phyloP scores from a whole-genome alignment of 2,888 invertebrate species.

The Drosophila cracens region DNA sequence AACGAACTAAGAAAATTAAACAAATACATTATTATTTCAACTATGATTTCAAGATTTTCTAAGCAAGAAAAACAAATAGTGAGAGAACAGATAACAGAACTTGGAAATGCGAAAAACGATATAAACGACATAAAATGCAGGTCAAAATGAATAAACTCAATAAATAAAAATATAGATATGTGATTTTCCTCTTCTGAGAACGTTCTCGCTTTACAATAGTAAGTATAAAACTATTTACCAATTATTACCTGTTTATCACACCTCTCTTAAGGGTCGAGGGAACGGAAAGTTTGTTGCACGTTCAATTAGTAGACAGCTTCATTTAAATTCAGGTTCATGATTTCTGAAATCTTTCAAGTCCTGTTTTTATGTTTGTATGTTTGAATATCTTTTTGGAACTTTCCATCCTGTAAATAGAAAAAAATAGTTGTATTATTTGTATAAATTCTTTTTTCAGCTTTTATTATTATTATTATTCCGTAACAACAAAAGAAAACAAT shows the following conservation, averaged over 20 bases:
- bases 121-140: slow-evolving; percentile 30
- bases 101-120: slow-evolving; percentile 24
- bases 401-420: slow-evolving; percentile 14
- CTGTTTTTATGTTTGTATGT: not conserved
- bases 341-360: not conserved
- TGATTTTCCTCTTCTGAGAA: slow-evolving; percentile 5
- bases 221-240: not conserved
- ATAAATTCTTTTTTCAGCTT: slow-evolving; percentile 43
- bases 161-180: slow-evolving; percentile 27
- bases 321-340: too few species aligned
- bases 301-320: not conserved
- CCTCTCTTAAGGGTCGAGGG: not conserved
- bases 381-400: not conserved
- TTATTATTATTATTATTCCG: slow-evolving; percentile 18
- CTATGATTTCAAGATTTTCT: slow-evolving; percentile 34
- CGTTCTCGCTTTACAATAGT: not conserved
- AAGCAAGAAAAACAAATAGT: slow-evolving; percentile 37
- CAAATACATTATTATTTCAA: slow-evolving; percentile 27
- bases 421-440: slow-evolving; percentile 4
- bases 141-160: slow-evolving; percentile 46
- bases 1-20: slow-evolving; percentile 7
- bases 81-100: slow-evolving; percentile 17
- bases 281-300: not conserved
- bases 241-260: not conserved
- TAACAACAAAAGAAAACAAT: slow-evolving; percentile 35